Evolutionary conservation across 2,113 vertebrate genomes (phyloP).

Genomic region (Antechinus stuartii): DNA sequence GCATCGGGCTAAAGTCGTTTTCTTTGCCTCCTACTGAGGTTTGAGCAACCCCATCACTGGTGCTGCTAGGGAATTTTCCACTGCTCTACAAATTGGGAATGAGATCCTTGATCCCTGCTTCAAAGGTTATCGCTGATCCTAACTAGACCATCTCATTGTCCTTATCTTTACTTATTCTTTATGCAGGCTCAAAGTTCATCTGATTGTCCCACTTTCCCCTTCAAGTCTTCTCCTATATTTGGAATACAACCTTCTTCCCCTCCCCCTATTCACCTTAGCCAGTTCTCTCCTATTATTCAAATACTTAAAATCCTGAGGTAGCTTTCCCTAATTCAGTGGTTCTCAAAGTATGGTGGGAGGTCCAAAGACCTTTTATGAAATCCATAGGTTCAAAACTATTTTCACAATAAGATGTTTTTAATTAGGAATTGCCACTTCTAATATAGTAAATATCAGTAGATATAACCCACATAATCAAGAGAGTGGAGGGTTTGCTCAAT

Average conservation of each 20-base stretch:
- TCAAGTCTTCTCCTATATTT: neutral
- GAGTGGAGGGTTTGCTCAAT: neutral
- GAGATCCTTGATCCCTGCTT: conserved; percentile 28
- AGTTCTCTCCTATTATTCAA: neutral
- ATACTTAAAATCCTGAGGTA: neutral
- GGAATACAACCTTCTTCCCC: neutral
- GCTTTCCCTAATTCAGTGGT: neutral
- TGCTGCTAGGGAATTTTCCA: neutral
- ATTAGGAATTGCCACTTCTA: neutral
- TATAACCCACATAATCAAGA: neutral
- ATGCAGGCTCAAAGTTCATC: neutral
- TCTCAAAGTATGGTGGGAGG: neutral
- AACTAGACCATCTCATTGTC: neutral
- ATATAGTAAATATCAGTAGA: neutral
- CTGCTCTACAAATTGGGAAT: neutral
- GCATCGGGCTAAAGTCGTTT: neutral
- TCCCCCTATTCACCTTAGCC: neutral
- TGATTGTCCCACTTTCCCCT: neutral
- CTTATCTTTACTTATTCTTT: conserved; percentile 7
- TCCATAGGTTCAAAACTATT: neutral
- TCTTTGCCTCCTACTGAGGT: neutral
- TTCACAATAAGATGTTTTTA: neutral
- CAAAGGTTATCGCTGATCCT: neutral
- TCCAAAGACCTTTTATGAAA: neutral
- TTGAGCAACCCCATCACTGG: neutral